Conservation (phyloP, 2,888 invertebrate genomes). For the Sphinx pinastri region DNA sequence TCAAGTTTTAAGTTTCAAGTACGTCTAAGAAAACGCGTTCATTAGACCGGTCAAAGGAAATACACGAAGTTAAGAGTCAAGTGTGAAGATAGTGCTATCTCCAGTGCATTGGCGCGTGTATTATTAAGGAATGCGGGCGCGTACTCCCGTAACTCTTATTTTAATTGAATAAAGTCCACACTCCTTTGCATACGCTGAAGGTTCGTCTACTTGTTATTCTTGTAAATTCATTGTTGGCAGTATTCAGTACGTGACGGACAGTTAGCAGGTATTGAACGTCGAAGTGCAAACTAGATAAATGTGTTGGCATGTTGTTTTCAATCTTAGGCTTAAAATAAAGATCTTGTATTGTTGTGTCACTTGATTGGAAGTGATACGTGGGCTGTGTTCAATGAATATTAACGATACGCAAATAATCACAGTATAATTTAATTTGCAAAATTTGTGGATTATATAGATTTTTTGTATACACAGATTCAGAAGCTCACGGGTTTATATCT, state of each 20-base stretch:
- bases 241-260: conserved; percentile 75
- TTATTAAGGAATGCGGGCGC: conserved; percentile 67
- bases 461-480: too few relatives aligned
- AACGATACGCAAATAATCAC: neutral
- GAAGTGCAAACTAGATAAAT: conserved; percentile 52
- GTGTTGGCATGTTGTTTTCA: conserved; percentile 45
- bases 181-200: conserved; percentile 32
- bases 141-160: conserved; percentile 38
- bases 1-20: conserved; percentile 6
- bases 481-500: too few relatives aligned
- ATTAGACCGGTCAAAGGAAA: conserved; percentile 26
- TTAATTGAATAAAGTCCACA: conserved; percentile 34
- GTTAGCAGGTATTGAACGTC: conserved; percentile 54
- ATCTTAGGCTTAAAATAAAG: conserved; percentile 24
- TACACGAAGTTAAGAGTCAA: conserved; percentile 55
- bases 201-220: conserved; percentile 44
- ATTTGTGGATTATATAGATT: neutral
- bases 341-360: conserved; percentile 25
- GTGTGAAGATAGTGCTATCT: conserved; percentile 73
- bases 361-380: conserved; percentile 19
- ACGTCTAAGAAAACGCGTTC: conserved; percentile 17
- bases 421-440: neutral
- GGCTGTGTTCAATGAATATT: conserved; percentile 10
- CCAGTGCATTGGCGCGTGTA: conserved; percentile 70
- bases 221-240: conserved; percentile 59